A percentile compares a stretch with the other conserved stretches of the same genome.
Evolutionary conservation across 2,113 vertebrate genomes (phyloP).

Genomic region (Synodontis membranacea): DNA sequence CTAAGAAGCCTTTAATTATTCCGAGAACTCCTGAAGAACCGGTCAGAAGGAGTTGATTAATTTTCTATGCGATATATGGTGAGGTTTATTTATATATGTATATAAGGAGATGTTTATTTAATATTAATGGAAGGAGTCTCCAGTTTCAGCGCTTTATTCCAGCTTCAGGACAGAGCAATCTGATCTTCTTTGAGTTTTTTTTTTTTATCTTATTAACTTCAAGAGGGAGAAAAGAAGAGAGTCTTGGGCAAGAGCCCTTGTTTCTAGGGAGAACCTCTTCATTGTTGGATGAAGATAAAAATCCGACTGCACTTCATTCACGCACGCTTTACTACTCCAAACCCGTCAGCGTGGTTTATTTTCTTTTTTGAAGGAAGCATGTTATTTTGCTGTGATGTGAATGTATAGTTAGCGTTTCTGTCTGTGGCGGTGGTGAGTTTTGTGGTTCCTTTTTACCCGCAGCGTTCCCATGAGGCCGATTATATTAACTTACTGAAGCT

Average conservation of each 20-base stretch:
- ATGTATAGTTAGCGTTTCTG: not conserved
- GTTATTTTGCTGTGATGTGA: not conserved
- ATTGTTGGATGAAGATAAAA: no score
- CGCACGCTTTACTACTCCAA: not conserved
- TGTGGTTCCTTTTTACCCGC: not conserved
- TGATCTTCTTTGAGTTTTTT: no score
- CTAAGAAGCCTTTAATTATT: not conserved
- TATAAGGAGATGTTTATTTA: no score
- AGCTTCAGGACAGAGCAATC: no score
- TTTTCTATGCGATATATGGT: not conserved
- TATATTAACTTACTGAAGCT: not conserved
- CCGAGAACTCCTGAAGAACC: not conserved
- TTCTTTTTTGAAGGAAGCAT: not conserved
- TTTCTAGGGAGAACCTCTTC: no score
- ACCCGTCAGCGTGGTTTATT: not conserved
- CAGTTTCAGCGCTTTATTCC: no score
- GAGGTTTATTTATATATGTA: no score
- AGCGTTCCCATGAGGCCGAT: not conserved
- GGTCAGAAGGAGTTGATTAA: not conserved
- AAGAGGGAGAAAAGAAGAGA: no score
- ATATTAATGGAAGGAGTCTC: no score
- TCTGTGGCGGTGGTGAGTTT: not conserved
- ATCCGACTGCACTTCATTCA: not conserved
- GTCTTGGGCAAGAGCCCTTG: not conserved
- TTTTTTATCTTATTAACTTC: no score